phyloP scores from a whole-genome alignment of 2,888 invertebrate genomes.

The Nipponacmea schrenckii region DNA sequence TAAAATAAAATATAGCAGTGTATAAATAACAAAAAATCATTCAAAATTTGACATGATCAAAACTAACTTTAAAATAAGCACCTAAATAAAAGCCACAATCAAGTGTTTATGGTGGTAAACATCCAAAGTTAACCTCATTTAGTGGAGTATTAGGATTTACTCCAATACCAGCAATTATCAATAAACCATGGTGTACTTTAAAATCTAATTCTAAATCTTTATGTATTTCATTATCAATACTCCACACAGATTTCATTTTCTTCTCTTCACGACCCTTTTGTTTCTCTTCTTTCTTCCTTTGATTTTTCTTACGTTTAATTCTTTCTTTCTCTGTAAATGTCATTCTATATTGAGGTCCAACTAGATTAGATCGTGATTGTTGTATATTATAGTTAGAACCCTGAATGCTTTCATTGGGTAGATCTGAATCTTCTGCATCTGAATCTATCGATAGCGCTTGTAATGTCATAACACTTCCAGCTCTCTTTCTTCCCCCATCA shows the following conservation, averaged over 20 bases:
- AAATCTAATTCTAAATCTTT: constrained; percentile 50
- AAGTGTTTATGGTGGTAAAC: constrained; percentile 38
- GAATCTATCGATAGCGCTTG: constrained; percentile 26
- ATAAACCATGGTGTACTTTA: constrained; percentile 54
- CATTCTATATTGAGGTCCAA: constrained; percentile 51
- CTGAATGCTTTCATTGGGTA: not conserved
- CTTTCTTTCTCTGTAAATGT: constrained; percentile 52
- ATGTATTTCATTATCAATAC: constrained; percentile 56
- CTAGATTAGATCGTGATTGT: constrained; percentile 28
- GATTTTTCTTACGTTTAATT: constrained; percentile 39
- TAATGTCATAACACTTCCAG: constrained; percentile 15
- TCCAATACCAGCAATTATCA: constrained; percentile 51
- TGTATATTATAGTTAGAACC: constrained; percentile 10
- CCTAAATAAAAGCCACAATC: not conserved
- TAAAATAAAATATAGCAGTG: too few species aligned
- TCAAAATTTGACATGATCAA: too few species aligned
- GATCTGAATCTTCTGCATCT: constrained; percentile 21
- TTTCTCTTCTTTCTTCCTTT: constrained; percentile 56
- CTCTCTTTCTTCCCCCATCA: constrained; percentile 12
- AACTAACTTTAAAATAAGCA: too few species aligned
- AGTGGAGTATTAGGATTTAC: constrained; percentile 44
- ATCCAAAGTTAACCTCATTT: constrained; percentile 40
- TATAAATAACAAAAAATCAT: too few species aligned
- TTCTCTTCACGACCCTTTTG: constrained; percentile 51
- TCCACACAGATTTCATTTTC: constrained; percentile 57